Base-by-base conservation (phyloP, 2,113 vertebrate species). In the Lonchura striata region DNA sequence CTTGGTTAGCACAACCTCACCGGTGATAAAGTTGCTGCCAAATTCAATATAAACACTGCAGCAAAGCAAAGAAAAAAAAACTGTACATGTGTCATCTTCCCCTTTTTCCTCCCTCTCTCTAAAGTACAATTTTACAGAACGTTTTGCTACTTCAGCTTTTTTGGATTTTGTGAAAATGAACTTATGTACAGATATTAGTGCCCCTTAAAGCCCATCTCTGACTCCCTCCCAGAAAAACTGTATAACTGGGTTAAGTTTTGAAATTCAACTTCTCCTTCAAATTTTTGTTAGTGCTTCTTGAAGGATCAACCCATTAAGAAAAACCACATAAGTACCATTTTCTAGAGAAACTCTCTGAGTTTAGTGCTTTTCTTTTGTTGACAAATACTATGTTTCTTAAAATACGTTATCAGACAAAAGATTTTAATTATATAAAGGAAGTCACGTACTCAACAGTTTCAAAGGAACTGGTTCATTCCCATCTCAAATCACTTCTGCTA, bases 1-100 rank as follows among this genome's bases (percentile, higher is more conserved):
- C 95, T 92, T 92, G 80, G 89, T 82, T 94, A 96, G 96, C 96
- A 94, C 88, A 97, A 95, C 82, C 49, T 53, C 54, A 41, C 50
- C 63, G 64, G 46, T 1, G 7, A 87, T 76, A 91, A 77, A 92
- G 65, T 79, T 92, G 61, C 94, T 95, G 91, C 93, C 92, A 96
- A 96, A 95, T 35, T 75, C 75, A 83, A 92, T 83, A 89, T 47
- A 95, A 94, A 94, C 82, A 92, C 76, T 65, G 80, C 59, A 74
- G 89, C 31, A 85, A 88, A 92, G 86, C 30, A 81, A 66, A 86
- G 76, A 10, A 42, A 59, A 76, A 74, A 74, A 82, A 61, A 41
- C 39, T 63, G 10, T 39, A 24, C 2, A 0, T n/a, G 16, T 46
- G 31, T 42, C 41, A 33, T 53, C 74, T n/a, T 19, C 11, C 22